Evolutionary conservation across 2,888 invertebrate species (phyloP).

Genomic region (Erebia aethiops): DNA sequence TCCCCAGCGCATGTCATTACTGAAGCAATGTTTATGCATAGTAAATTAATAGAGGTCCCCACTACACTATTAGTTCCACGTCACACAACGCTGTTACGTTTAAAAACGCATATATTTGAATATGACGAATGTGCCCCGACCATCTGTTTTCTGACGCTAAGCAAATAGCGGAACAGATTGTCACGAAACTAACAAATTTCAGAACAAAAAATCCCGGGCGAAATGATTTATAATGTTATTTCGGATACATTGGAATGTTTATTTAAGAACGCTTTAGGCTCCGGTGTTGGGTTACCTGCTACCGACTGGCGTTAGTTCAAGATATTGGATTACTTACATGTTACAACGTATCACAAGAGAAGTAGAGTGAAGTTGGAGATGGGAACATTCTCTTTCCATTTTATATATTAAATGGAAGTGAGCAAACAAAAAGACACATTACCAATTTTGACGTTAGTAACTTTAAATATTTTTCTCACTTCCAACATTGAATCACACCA

Average conservation of each 20-base stretch:
- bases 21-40: slow-evolving; percentile 19
- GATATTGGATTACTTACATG: slow-evolving; percentile 40
- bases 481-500: no score
- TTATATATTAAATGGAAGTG: no score
- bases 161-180: slow-evolving; percentile 83
- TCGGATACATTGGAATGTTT: slow-evolving; percentile 78
- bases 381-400: neutral
- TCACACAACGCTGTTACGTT: slow-evolving; percentile 52
- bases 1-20: neutral
- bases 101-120: slow-evolving; percentile 65
- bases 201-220: slow-evolving; percentile 63
- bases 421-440: no score
- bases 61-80: slow-evolving; percentile 54
- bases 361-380: neutral
- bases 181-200: slow-evolving; percentile 79
- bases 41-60: slow-evolving; percentile 27
- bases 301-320: slow-evolving; percentile 52
- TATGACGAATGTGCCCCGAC: slow-evolving; percentile 68
- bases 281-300: slow-evolving; percentile 62
- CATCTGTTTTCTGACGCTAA: slow-evolving; percentile 77
- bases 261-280: slow-evolving; percentile 51
- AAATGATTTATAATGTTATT: slow-evolving; percentile 81
- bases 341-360: slow-evolving; percentile 14
- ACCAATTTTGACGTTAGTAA: no score
- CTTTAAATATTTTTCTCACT: no score